These are phyloP conservation scores for Orthosia incerta DNA, from an alignment of 2,888 invertebrate genomes.

Conservation along the genomic window DNA sequence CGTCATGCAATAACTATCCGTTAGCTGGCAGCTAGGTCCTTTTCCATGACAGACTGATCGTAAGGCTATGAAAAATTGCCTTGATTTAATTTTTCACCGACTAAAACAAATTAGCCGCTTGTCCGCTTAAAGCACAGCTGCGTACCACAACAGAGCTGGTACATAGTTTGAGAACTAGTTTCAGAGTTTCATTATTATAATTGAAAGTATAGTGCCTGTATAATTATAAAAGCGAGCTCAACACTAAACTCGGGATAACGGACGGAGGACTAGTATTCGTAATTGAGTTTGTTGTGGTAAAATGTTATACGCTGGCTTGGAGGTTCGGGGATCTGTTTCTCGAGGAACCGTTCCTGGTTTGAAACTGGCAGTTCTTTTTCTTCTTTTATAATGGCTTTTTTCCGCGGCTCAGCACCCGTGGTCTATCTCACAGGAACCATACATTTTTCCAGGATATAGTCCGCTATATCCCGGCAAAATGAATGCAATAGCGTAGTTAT, in stretches of 20 bases:
- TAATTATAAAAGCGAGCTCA: constrained; percentile 49
- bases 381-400: no score
- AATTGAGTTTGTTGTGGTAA: constrained; percentile 30
- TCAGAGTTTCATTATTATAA: constrained; percentile 36
- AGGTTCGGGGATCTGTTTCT: background rate
- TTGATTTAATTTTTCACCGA: background rate
- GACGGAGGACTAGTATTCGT: constrained; percentile 17
- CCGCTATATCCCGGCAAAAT: no score
- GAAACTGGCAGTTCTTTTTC: background rate
- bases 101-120: constrained; percentile 7
- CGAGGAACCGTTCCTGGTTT: background rate
- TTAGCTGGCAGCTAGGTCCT: background rate
- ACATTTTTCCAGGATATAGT: no score
- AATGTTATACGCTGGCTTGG: background rate
- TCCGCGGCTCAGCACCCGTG: no score
- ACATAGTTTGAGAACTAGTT: constrained; percentile 29
- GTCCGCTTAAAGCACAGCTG: constrained; percentile 13
- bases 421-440: no score
- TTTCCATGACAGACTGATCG: background rate
- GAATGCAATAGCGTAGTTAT: no score
- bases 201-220: constrained; percentile 41
- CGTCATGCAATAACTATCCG: no score
- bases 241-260: constrained; percentile 23
- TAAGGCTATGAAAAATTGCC: background rate
- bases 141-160: constrained; percentile 13